A percentile compares a stretch with the other conserved stretches of the same genome.
Evolutionary conservation across 2,888 invertebrate genomes (phyloP).

Genomic region (Cosmorhoe ocellata): DNA sequence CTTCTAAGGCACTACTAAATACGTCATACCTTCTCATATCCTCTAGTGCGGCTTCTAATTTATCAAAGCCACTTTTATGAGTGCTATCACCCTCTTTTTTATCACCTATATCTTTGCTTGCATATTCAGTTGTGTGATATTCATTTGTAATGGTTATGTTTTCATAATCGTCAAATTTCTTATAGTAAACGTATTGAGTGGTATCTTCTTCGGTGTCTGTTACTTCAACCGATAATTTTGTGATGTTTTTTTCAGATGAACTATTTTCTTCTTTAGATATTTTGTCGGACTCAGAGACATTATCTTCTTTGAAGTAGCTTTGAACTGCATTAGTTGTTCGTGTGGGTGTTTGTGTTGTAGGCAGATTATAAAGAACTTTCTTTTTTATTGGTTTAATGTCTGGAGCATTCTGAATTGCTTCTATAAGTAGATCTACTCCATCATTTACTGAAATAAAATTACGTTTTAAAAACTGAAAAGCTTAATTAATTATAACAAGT

Average conservation of each 20-base stretch:
- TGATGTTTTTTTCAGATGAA: neutral
- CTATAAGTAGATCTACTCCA: conserved; percentile 67
- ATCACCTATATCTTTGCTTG: conserved; percentile 16
- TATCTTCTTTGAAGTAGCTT: conserved; percentile 8
- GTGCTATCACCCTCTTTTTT: conserved; percentile 26
- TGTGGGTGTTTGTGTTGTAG: conserved; percentile 4
- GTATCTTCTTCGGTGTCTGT: conserved; percentile 4
- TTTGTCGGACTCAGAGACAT: conserved; percentile 12
- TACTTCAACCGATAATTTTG: neutral
- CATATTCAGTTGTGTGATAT: conserved; percentile 10
- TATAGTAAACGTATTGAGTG: conserved; percentile 17
- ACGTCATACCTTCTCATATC: conserved; percentile 35
- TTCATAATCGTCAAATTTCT: conserved; percentile 12
- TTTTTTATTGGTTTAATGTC: conserved; percentile 57
- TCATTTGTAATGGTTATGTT: conserved; percentile 13
- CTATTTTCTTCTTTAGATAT: conserved; percentile 17
- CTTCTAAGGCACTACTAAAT: conserved; percentile 29
- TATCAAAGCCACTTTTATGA: conserved; percentile 35
- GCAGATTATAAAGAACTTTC: conserved; percentile 39
- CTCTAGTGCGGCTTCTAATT: conserved; percentile 17
- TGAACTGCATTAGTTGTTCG: conserved; percentile 3
- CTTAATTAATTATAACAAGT: no score
- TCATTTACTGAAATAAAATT: conserved; percentile 58
- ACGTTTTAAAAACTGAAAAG: no score
- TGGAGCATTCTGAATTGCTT: conserved; percentile 67